These are phyloP conservation scores for Rotaria socialis DNA, from an alignment of 2,888 invertebrate genomes.

Conservation along the genomic window DNA sequence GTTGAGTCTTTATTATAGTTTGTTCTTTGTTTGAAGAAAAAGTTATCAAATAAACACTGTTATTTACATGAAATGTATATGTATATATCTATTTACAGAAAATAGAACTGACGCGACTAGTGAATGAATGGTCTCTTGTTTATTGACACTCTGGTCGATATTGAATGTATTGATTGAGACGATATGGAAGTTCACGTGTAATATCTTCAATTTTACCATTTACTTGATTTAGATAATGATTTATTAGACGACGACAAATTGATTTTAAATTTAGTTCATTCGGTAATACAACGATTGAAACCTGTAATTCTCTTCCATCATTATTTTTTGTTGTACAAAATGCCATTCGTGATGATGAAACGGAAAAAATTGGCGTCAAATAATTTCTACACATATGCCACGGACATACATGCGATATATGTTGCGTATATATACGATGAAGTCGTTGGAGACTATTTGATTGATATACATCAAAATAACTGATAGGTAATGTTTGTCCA, in stretches of 20 bases:
- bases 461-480: conserved; percentile 11
- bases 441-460: not conserved
- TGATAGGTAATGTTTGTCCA: conserved; percentile 12
- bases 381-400: not conserved
- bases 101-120: not conserved
- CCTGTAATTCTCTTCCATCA: not conserved
- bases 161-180: not conserved
- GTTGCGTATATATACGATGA: not conserved
- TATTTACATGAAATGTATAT: not conserved
- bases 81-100: not conserved
- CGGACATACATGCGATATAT: not conserved
- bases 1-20: no score
- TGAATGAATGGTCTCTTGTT: not conserved
- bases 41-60: no score
- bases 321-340: conserved; percentile 23
- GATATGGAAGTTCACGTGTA: not conserved
- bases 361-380: conserved; percentile 11
- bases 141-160: conserved; percentile 6
- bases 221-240: not conserved
- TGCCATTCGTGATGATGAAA: conserved; percentile 22
- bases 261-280: conserved; percentile 17
- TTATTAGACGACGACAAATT: not conserved
- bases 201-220: not conserved
- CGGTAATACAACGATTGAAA: not conserved
- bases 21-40: no score